Conservation (phyloP, 2,797 vertebrate genomes). For the Muscicapa comitata region DNA sequence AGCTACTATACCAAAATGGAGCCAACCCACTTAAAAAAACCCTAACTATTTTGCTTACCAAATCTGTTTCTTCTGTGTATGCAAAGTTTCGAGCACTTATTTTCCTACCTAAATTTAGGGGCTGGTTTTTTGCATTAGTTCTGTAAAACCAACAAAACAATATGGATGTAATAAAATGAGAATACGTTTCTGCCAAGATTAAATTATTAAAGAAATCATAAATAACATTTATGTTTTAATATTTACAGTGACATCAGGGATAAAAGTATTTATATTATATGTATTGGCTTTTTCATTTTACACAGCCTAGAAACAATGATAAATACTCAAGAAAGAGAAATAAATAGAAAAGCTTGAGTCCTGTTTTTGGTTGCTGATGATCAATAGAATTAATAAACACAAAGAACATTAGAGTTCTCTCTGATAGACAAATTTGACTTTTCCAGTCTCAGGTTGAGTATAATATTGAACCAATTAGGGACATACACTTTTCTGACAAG, state of each 20-base stretch:
- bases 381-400: not conserved
- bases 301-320: not conserved
- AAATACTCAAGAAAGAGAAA: not conserved
- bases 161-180: not conserved
- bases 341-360: not conserved
- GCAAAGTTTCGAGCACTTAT: constrained; percentile 2
- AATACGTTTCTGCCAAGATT: not conserved
- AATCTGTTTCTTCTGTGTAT: constrained; percentile 46
- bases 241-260: not conserved
- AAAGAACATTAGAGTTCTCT: not conserved
- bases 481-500: not conserved
- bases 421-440: not conserved
- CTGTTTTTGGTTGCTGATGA: not conserved
- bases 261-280: not conserved
- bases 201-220: not conserved
- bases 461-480: not conserved
- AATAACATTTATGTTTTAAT: not conserved
- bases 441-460: not conserved
- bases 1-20: constrained; percentile 30
- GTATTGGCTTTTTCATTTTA: not conserved
- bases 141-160: not conserved
- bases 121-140: not conserved
- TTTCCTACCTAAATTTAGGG: constrained; percentile 47
- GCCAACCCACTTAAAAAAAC: constrained; percentile 42
- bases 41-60: constrained; percentile 20